These are phyloP conservation scores for Chelonia mydas DNA, from an alignment of 2,797 vertebrate genomes.

Conservation along the genomic window DNA sequence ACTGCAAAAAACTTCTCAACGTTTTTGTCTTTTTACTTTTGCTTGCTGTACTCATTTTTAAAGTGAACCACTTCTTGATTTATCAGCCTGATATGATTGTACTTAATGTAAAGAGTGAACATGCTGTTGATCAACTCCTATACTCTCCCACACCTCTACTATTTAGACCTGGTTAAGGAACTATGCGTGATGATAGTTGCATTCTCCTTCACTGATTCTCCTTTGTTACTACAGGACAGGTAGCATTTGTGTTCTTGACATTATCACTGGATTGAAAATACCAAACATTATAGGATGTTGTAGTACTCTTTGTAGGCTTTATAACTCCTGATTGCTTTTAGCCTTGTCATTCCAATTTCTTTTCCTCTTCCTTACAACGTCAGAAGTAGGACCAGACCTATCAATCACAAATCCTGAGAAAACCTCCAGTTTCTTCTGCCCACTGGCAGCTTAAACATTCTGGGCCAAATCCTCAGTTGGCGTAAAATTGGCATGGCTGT, in stretches of 20 bases:
- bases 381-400: neutral
- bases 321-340: neutral
- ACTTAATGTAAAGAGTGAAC: neutral
- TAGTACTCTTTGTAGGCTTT: neutral
- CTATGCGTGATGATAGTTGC: neutral
- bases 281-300: neutral
- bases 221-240: neutral
- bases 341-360: neutral
- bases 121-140: neutral
- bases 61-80: neutral
- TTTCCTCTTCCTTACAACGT: neutral
- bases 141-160: neutral
- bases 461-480: neutral
- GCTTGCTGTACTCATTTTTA: neutral
- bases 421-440: neutral
- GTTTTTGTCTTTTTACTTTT: neutral
- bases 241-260: neutral
- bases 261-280: neutral
- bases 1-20: neutral
- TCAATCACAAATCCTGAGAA: neutral
- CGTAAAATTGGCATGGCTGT: neutral
- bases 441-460: neutral
- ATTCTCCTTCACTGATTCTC: neutral
- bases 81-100: neutral
- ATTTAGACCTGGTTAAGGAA: neutral